phyloP scores from a whole-genome alignment of 2,797 vertebrate species.

The Numenius phaeopus region DNA sequence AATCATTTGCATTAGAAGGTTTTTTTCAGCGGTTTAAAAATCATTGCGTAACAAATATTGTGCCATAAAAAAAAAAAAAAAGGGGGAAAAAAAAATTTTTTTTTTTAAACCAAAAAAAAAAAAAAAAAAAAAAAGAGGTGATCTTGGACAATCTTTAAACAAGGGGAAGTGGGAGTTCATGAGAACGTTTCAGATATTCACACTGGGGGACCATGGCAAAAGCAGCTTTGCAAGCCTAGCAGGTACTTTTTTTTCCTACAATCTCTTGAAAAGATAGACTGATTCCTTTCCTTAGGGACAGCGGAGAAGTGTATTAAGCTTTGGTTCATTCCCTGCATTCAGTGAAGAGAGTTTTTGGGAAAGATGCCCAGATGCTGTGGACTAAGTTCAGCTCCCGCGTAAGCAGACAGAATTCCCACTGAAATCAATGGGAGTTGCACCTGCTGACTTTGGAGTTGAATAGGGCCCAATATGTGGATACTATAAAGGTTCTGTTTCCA shows the following conservation, averaged over 20 bases:
- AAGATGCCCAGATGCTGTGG: conserved; percentile 41
- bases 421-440: conserved; percentile 62
- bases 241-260: conserved; percentile 10
- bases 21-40: conserved; percentile 40
- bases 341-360: conserved; percentile 51
- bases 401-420: conserved; percentile 63
- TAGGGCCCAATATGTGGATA: conserved; percentile 52
- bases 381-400: conserved; percentile 53
- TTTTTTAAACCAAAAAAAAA: too few species aligned
- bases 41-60: neutral
- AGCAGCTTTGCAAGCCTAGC: neutral
- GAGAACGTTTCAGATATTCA: neutral
- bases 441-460: conserved; percentile 63
- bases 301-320: conserved; percentile 36
- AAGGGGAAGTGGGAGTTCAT: neutral
- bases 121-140: neutral
- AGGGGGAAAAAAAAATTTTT: too few species aligned
- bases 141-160: neutral
- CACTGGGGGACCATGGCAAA: neutral
- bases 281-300: conserved; percentile 34
- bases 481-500: conserved; percentile 65
- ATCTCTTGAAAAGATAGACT: conserved; percentile 33
- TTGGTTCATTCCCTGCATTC: conserved; percentile 52
- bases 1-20: neutral
- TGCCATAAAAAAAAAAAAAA: neutral